Evolutionary conservation across 2,797 vertebrate species (phyloP).

Genomic region (Paramormyrops hopkinsi): DNA sequence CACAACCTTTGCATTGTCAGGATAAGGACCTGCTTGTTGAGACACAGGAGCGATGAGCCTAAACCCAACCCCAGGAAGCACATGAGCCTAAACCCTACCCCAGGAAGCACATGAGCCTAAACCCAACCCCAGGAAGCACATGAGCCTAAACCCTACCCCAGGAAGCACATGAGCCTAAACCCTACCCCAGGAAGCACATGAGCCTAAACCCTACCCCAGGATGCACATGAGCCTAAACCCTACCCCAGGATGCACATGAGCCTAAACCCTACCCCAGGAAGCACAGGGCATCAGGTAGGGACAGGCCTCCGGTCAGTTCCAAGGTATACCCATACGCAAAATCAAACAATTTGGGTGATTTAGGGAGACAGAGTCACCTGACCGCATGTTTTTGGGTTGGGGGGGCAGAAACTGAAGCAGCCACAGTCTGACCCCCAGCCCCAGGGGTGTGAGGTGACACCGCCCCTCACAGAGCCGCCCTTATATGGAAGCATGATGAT

Average conservation of each 20-base stretch:
- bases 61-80: not conserved
- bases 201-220: not conserved
- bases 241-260: not conserved
- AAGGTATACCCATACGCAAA: not conserved
- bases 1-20: not conserved
- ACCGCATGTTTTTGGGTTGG: not conserved
- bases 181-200: not conserved
- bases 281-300: not conserved
- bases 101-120: not conserved
- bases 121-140: not conserved
- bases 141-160: not conserved
- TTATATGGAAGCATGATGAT: not conserved
- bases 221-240: not conserved
- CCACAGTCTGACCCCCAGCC: not conserved
- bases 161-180: not conserved
- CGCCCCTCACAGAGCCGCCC: not conserved
- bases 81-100: not conserved
- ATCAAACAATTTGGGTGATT: not conserved
- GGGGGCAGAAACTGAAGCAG: not conserved
- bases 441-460: not conserved
- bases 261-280: not conserved
- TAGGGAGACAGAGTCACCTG: not conserved
- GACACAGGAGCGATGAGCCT: not conserved
- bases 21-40: not conserved
- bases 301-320: not conserved